These are phyloP conservation scores for Drosophila colorata DNA, from an alignment of 2,888 invertebrate species.

Conservation along the genomic window DNA sequence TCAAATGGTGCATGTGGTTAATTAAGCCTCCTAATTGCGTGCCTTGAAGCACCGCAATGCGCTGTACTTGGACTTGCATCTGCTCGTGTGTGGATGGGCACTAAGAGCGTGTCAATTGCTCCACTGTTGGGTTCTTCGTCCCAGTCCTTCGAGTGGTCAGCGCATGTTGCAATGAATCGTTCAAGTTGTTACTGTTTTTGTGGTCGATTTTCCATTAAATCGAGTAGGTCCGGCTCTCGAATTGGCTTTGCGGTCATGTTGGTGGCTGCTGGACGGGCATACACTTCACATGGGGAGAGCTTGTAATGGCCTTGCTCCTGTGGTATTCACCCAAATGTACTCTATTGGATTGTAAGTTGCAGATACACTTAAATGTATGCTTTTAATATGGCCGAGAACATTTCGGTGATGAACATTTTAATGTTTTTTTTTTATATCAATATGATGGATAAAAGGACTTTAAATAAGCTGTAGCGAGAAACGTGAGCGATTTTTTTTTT, in stretches of 20 bases:
- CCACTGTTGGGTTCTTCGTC: slow-evolving; percentile 10
- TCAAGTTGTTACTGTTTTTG: slow-evolving; percentile 75
- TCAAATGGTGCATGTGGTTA: slow-evolving; percentile 45
- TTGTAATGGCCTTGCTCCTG: slow-evolving; percentile 38
- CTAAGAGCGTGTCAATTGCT: slow-evolving; percentile 47
- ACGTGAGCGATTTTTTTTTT: too few relatives aligned
- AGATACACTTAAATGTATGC: slow-evolving; percentile 13
- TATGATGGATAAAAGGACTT: too few relatives aligned
- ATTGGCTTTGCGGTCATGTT: slow-evolving; percentile 76
- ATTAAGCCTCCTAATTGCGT: slow-evolving; percentile 52
- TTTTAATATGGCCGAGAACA: slow-evolving; percentile 3
- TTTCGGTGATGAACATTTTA: neutral
- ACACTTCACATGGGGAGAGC: slow-evolving; percentile 23
- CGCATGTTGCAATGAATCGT: slow-evolving; percentile 66
- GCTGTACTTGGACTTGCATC: slow-evolving; percentile 3
- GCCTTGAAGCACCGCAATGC: slow-evolving; percentile 43
- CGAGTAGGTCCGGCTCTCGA: slow-evolving; percentile 68
- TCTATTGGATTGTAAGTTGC: slow-evolving; percentile 18
- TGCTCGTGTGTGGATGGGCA: slow-evolving; percentile 15
- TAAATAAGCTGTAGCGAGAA: too few relatives aligned
- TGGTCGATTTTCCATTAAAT: slow-evolving; percentile 80
- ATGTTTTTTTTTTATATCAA: neutral
- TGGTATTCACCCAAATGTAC: slow-evolving; percentile 33
- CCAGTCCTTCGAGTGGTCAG: slow-evolving; percentile 28
- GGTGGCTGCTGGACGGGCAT: slow-evolving; percentile 20